Evolutionary conservation across 2,888 invertebrate genomes (phyloP).

Genomic region (Argynnis bischoffii): DNA sequence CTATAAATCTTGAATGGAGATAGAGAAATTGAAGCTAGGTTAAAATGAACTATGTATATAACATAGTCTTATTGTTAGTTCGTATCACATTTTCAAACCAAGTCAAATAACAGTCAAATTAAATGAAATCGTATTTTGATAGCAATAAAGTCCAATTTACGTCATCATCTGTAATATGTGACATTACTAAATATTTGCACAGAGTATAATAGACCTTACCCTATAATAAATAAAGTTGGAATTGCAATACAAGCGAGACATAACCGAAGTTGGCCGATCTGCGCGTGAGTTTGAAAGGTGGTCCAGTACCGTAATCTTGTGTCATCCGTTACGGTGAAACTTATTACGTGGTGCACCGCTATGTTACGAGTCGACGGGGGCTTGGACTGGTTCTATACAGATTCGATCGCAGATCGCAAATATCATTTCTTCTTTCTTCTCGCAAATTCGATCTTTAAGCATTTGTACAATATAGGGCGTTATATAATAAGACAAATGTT

Average conservation of each 20-base stretch:
- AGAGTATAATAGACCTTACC: conserved; percentile 8
- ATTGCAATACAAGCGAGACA: conserved; percentile 43
- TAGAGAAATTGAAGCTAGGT: conserved; percentile 10
- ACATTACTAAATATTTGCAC: not conserved
- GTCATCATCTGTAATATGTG: not conserved
- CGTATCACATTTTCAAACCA: conserved; percentile 1
- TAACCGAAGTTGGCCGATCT: conserved; percentile 44
- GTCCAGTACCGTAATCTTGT: conserved; percentile 74
- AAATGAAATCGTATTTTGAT: not conserved
- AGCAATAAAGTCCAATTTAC: conserved; percentile 9
- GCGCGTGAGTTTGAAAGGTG: conserved; percentile 74
- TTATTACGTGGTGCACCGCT: conserved; percentile 74
- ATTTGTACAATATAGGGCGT: not conserved
- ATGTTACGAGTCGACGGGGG: conserved; percentile 54
- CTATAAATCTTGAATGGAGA: not conserved
- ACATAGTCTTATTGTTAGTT: conserved; percentile 2
- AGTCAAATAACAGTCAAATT: not conserved
- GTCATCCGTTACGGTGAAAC: conserved; percentile 79
- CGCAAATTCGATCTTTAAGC: not conserved
- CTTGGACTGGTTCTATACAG: conserved; percentile 30
- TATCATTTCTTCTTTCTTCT: not conserved
- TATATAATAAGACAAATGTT: too few species aligned
- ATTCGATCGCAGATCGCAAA: not conserved
- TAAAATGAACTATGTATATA: conserved; percentile 2
- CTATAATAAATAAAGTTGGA: not conserved